Conservation (phyloP, 2,888 invertebrate genomes). For the Rhyacophila evoluta region DNA sequence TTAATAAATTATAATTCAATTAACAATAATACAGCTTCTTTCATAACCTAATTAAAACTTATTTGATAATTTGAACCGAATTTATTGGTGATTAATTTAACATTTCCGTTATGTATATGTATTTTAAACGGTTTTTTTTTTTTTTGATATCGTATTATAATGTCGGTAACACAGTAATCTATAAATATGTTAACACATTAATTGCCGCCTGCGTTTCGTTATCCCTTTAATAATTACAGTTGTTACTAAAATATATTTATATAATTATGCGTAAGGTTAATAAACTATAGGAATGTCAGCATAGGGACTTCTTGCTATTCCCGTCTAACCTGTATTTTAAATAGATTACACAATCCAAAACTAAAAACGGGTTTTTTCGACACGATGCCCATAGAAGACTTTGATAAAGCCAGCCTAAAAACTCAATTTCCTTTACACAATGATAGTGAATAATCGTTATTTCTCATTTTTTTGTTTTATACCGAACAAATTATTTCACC, state of each 20-base stretch:
- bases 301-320: neutral
- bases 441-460: neutral
- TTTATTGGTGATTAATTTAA: neutral
- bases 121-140: neutral
- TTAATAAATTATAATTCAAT: neutral
- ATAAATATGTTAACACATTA: neutral
- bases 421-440: neutral
- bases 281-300: constrained; percentile 17
- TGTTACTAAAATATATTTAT: neutral
- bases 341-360: constrained; percentile 6
- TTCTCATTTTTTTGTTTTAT: neutral
- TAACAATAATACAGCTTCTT: neutral
- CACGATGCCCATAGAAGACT: neutral
- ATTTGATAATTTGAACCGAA: neutral
- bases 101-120: neutral
- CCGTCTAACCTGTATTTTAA: constrained; percentile 23
- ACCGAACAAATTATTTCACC: neutral
- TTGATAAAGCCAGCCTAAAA: neutral
- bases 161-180: neutral
- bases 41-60: neutral
- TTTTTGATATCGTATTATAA: neutral
- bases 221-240: neutral
- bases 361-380: constrained; percentile 5
- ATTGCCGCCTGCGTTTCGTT: neutral
- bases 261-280: constrained; percentile 16